Base-by-base conservation (phyloP, 2,888 invertebrate genomes). In the Steinernema hermaphroditum region DNA sequence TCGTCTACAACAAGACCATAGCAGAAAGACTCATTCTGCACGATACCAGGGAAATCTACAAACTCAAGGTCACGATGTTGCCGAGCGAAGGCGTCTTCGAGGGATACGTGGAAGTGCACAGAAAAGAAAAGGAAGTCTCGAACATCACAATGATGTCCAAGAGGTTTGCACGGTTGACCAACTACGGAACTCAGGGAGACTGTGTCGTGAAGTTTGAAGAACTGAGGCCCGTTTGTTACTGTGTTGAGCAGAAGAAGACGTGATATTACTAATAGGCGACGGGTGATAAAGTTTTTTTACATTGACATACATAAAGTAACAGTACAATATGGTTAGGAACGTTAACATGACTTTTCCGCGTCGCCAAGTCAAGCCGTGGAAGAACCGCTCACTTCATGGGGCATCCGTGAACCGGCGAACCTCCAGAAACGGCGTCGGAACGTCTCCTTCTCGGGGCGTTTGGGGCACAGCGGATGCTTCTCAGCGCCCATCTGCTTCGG, bases 191-290 rank as follows among this genome's bases (percentile, higher is more conserved):
- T 54, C 54, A 54, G 16, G 54, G 54, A 54, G 24, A 54, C 6
- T 54, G 54, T 54, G 54, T 54, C 2, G 16, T 22, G 27, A 27
- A 4, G 22, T 27, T 54, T 16, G 54, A 54, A 16, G 54, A 54
- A 4, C 27, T 54, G 4, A 54, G 54, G 27, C 54, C 54, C 4
- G 54, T 54, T 2, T 54, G 54, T 16, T 54, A 27, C 16, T 54
- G 54, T 22, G 12, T 19, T 2, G 16, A 54, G 2, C 27, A 54
- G 22, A 54, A 54, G 16, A 54, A 54, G 16, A 12, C 2, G 6
- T 54, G 19, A 54, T 68, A 57, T 71, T 49, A 32, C 0, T 72
- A n/a, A n/a, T n/a, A n/a, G n/a, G n/a, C n/a, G n/a, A n/a, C n/a
- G n/a, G n/a, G n/a, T n/a, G n/a, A n/a, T n/a, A n/a, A n/a, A n/a